phyloP scores from a whole-genome alignment of 2,888 invertebrate genomes.

The Sphaerophoria taeniata region DNA sequence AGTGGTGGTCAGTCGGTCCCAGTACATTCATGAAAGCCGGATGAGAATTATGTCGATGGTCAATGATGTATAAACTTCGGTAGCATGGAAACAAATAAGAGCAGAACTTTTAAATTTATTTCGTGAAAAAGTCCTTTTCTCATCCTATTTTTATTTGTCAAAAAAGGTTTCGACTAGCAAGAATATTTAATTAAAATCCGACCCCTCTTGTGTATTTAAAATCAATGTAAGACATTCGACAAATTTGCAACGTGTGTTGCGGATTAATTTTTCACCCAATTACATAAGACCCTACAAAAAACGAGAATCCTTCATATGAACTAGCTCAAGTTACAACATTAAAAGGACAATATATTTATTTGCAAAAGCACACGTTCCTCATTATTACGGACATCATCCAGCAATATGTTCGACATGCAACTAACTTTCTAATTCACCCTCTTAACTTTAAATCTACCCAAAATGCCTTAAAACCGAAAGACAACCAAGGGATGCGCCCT shows the following conservation, averaged over 20 bases:
- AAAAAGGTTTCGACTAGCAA: too few species aligned
- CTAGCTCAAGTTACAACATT: conserved; percentile 59
- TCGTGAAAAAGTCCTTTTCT: background rate
- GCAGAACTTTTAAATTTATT: background rate
- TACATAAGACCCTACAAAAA: background rate
- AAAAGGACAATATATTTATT: conserved; percentile 48
- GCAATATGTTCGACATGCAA: conserved; percentile 39
- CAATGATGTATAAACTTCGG: too few species aligned
- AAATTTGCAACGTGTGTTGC: conserved; percentile 68
- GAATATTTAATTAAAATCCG: conserved; percentile 26
- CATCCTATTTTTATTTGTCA: too few species aligned
- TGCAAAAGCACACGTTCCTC: conserved; percentile 57
- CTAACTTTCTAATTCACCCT: conserved; percentile 45
- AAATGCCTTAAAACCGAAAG: conserved; percentile 15
- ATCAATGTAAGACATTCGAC: conserved; percentile 64
- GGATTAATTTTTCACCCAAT: conserved; percentile 70
- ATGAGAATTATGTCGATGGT: too few species aligned
- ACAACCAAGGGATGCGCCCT: conserved; percentile 57
- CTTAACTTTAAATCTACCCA: background rate
- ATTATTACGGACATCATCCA: conserved; percentile 34
- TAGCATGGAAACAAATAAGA: too few species aligned
- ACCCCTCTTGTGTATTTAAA: conserved; percentile 24
- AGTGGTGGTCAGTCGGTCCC: too few species aligned
- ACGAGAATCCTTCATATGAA: too few species aligned
- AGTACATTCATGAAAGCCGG: too few species aligned